Evolutionary conservation across 2,888 invertebrate genomes (phyloP).

Genomic region (Andrena fulva): DNA sequence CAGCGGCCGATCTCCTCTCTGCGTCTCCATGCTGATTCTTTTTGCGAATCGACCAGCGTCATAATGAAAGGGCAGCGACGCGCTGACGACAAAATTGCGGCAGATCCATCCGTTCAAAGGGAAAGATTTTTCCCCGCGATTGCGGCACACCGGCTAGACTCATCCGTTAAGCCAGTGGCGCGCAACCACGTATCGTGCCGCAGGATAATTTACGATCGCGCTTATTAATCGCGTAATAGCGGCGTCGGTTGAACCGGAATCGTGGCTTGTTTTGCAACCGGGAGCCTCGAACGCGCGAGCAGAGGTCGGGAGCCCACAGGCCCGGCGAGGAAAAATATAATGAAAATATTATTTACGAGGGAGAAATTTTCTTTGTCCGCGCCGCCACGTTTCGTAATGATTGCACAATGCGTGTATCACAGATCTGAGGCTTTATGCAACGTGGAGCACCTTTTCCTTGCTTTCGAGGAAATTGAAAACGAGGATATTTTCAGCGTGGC

Average conservation of each 20-base stretch:
- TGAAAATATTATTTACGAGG: background rate
- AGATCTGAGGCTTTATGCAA: background rate
- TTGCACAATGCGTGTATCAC: slow-evolving; percentile 23
- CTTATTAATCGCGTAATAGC: slow-evolving; percentile 46
- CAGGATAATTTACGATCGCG: slow-evolving; percentile 40
- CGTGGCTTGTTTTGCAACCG: slow-evolving; percentile 7
- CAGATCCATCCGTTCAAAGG: slow-evolving; percentile 8
- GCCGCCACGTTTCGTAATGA: slow-evolving; percentile 21
- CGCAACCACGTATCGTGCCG: slow-evolving; percentile 31
- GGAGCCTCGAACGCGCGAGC: background rate
- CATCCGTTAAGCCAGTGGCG: slow-evolving; percentile 48
- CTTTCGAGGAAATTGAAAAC: slow-evolving; percentile 13
- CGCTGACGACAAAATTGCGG: slow-evolving; percentile 24
- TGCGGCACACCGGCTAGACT: slow-evolving; percentile 21
- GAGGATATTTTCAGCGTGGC: background rate
- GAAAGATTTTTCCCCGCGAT: slow-evolving; percentile 26
- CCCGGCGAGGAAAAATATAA: background rate
- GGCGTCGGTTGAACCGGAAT: slow-evolving; percentile 20
- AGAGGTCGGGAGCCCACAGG: background rate
- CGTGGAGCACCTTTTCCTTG: background rate
- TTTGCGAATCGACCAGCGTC: slow-evolving; percentile 5
- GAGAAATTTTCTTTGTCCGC: slow-evolving; percentile 32
- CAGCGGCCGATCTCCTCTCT: background rate
- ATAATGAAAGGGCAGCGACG: slow-evolving; percentile 21
- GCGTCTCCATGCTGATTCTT: slow-evolving; percentile 3